A percentile compares a stretch with the other conserved stretches of the same genome.
These are phyloP conservation scores for Scarus forsteni DNA, from an alignment of 2,797 vertebrate genomes.

Conservation along the genomic window DNA sequence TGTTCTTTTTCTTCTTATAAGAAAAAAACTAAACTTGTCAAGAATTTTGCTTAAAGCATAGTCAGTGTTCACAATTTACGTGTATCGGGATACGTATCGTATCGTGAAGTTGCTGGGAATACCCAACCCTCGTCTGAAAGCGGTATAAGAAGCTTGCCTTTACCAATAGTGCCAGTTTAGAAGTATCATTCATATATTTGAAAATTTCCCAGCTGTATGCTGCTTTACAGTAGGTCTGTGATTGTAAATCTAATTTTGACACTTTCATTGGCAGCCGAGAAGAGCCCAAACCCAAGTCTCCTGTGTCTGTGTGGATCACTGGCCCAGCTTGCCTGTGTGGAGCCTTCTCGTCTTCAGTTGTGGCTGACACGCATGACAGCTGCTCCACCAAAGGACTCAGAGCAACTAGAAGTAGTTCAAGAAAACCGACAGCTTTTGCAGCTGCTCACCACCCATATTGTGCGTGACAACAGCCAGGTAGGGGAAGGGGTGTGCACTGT, in stretches of 20 bases:
- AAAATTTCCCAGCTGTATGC: background rate
- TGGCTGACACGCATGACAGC: constrained; percentile 97
- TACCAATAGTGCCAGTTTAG: background rate
- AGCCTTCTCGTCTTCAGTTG: constrained; percentile 91
- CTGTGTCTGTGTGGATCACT: constrained; percentile 94
- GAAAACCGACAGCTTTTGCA: constrained; percentile 98
- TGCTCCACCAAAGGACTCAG: constrained; percentile 94
- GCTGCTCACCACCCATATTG: constrained; percentile 94
- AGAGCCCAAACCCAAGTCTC: constrained; percentile 96
- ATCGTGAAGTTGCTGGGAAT: too few species aligned
- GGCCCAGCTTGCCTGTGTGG: constrained; percentile 97
- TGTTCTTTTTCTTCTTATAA: too few species aligned
- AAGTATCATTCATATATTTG: background rate
- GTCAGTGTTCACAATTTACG: too few species aligned
- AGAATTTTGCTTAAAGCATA: too few species aligned
- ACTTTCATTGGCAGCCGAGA: constrained; percentile 88
- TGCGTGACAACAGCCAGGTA: constrained; percentile 98
- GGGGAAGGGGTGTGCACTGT: constrained; percentile 98
- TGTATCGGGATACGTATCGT: too few species aligned
- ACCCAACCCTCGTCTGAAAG: too few species aligned
- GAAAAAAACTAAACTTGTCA: too few species aligned
- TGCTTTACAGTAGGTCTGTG: background rate
- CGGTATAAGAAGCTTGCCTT: background rate
- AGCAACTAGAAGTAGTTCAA: constrained; percentile 94
- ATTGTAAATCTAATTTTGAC: constrained; percentile 3